These are phyloP conservation scores for Drosophila insularis DNA, from an alignment of 1,140 invertebrate species.

Conservation along the genomic window DNA sequence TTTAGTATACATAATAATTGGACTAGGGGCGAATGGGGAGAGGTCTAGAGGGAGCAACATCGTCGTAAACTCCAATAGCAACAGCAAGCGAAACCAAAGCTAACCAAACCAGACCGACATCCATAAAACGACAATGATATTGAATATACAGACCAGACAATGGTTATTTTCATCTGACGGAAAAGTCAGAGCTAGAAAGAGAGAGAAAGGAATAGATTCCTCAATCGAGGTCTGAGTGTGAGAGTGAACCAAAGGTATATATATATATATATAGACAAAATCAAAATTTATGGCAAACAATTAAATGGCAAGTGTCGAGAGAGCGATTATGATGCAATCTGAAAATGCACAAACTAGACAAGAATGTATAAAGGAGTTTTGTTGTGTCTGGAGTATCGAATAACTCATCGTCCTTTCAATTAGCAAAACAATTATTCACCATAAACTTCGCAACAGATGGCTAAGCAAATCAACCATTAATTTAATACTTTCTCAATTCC, in stretches of 20 bases:
- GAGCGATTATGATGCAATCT: constrained; percentile 40
- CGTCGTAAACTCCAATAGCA: constrained; percentile 40
- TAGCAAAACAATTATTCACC: too few relatives aligned
- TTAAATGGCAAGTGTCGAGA: constrained; percentile 54
- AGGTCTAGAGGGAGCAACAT: constrained; percentile 10
- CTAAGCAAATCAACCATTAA: too few relatives aligned
- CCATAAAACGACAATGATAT: constrained; percentile 53
- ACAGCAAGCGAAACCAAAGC: not conserved
- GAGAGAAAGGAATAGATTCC: too few relatives aligned
- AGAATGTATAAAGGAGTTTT: not conserved
- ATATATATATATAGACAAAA: constrained; percentile 23
- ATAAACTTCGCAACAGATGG: too few relatives aligned
- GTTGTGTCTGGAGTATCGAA: not conserved
- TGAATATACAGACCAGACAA: constrained; percentile 8
- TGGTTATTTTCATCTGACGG: not conserved
- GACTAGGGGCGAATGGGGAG: not conserved
- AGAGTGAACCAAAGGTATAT: not conserved
- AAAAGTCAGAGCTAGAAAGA: not conserved
- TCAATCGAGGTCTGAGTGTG: too few relatives aligned
- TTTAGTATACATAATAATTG: constrained; percentile 38
- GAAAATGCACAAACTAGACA: not conserved
- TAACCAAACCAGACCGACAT: constrained; percentile 32
- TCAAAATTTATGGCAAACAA: constrained; percentile 68
- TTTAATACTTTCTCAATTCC: too few relatives aligned
- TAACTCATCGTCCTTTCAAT: too few relatives aligned